Evolutionary conservation across 2,888 invertebrate genomes (phyloP).

Genomic region (Lithophane leautieri): DNA sequence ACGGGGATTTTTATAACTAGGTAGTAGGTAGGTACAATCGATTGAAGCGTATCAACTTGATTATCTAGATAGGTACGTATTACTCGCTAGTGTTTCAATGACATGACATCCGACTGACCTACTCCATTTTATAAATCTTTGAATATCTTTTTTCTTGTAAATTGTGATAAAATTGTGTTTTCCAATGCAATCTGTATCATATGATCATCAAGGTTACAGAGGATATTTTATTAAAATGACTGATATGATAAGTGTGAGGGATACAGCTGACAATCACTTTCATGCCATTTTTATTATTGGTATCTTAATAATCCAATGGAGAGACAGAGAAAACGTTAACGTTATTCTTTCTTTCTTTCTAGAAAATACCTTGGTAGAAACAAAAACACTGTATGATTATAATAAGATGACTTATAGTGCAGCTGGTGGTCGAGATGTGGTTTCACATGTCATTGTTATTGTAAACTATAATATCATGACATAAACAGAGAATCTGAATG

Average conservation of each 20-base stretch:
- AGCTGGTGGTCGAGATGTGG: conserved; percentile 40
- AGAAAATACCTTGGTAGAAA: not conserved
- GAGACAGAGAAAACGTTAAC: no score
- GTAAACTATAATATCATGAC: conserved; percentile 22
- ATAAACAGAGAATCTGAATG: conserved; percentile 19
- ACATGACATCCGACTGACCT: conserved; percentile 40
- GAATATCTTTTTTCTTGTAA: conserved; percentile 35
- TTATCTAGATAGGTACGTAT: conserved; percentile 18
- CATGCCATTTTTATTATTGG: no score
- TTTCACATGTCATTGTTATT: conserved; percentile 42
- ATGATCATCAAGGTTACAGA: conserved; percentile 22
- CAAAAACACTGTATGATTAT: not conserved
- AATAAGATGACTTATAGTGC: not conserved
- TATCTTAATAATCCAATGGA: not conserved
- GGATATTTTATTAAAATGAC: not conserved
- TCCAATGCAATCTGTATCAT: not conserved
- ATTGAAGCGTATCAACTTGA: conserved; percentile 38
- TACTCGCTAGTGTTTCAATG: conserved; percentile 43
- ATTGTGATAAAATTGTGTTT: conserved; percentile 27
- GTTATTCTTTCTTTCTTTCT: no score
- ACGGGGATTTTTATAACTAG: not conserved
- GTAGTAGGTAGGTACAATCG: conserved; percentile 19
- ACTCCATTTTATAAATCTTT: conserved; percentile 44
- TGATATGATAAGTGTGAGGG: conserved; percentile 2
- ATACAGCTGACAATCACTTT: not conserved